Evolutionary conservation across 1,140 invertebrate genomes (phyloP).

Genomic region (Nautilus pompilius): DNA sequence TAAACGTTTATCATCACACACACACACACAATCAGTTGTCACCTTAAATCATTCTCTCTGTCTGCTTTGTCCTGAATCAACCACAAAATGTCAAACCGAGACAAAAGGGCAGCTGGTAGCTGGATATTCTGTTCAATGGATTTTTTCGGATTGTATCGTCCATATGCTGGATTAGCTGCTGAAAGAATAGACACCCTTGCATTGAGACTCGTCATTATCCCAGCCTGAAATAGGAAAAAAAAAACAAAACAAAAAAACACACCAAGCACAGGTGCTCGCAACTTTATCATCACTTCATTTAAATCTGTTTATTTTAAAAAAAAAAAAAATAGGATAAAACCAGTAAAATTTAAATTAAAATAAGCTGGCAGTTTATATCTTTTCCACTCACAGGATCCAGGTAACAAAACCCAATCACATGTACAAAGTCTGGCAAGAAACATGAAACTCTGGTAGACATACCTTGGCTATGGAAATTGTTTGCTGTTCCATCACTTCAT

Average conservation of each 20-base stretch:
- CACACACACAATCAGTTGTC: constrained; percentile 13
- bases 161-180: constrained; percentile 98
- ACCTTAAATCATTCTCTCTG: constrained; percentile 85
- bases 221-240: constrained; percentile 66
- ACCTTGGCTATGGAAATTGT: constrained; percentile 99
- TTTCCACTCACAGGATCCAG: too few species aligned
- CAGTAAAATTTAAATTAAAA: too few species aligned
- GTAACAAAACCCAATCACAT: too few species aligned
- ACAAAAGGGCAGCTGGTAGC: constrained; percentile 94
- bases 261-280: not conserved
- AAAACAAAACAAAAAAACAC: not conserved
- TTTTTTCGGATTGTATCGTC: constrained; percentile 89
- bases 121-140: constrained; percentile 97
- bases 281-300: too few species aligned
- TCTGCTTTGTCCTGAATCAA: constrained; percentile 94
- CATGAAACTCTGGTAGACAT: not conserved
- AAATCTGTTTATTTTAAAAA: too few species aligned
- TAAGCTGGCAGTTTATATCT: too few species aligned
- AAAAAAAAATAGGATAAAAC: too few species aligned
- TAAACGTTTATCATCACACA: too few species aligned
- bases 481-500: constrained; percentile 99
- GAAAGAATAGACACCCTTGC: constrained; percentile 96
- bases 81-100: constrained; percentile 97
- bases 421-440: too few species aligned
- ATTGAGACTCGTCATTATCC: constrained; percentile 97